phyloP scores from a whole-genome alignment of 1,140 invertebrate species.

The Chlorops oryzae region DNA sequence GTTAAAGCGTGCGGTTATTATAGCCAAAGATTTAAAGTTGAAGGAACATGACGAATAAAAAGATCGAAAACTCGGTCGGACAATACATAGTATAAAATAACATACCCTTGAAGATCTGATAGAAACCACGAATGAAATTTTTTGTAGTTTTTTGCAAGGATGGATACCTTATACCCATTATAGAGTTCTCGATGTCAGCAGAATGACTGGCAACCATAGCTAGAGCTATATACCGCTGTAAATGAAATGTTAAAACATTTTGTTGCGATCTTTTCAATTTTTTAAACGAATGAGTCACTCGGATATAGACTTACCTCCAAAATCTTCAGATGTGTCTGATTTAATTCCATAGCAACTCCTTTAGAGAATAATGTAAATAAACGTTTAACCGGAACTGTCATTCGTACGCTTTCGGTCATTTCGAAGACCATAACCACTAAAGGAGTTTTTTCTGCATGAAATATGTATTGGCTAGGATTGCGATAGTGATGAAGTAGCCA shows the following conservation, averaged over 20 bases:
- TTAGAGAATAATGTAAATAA: constrained; percentile 11
- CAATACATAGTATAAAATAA: too few species aligned
- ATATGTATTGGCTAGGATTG: constrained; percentile 13
- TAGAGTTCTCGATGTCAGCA: constrained; percentile 14
- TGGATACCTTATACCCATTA: constrained; percentile 13
- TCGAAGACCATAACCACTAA: constrained; percentile 12
- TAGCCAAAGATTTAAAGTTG: too few species aligned
- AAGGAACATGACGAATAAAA: too few species aligned
- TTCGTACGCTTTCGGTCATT: constrained; percentile 8
- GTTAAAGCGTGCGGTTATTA: too few species aligned
- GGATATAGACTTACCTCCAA: neutral
- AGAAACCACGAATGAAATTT: constrained; percentile 12
- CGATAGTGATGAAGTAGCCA: constrained; percentile 17
- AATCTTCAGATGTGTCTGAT: neutral
- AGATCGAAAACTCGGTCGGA: too few species aligned
- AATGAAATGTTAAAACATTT: neutral
- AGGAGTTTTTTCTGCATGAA: constrained; percentile 10
- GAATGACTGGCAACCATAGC: constrained; percentile 14
- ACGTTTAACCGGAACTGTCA: constrained; percentile 8
- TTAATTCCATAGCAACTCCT: neutral
- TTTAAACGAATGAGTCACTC: neutral
- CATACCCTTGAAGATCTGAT: constrained; percentile 14
- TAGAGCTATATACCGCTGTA: constrained; percentile 16
- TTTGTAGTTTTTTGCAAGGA: constrained; percentile 10
- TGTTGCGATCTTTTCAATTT: too few species aligned